Evolutionary conservation across 2,797 vertebrate genomes (phyloP), one percentile per base, ranked within the genome.

Genomic region (Spheniscus humboldti): DNA sequence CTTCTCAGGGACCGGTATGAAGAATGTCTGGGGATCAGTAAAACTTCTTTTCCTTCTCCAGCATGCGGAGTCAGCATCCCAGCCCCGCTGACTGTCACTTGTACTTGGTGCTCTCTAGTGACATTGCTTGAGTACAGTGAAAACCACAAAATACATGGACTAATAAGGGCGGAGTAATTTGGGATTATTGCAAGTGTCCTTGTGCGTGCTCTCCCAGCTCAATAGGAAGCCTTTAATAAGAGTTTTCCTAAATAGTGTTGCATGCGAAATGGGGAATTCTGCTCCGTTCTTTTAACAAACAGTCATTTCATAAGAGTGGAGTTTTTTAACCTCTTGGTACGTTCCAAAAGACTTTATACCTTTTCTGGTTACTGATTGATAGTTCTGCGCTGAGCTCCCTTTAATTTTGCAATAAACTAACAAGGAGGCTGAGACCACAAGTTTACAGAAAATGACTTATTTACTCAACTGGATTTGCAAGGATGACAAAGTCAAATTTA

Each of bases 371-470:
- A 97, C 97, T 98, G 97, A 98, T 97, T 98, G 97, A 98, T 97
- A 97, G 97, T 93, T 98, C 91, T 96, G 80, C 79, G 93, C 96
- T 95, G 64, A 95, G 52, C 94, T 97, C 91, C 96, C 97, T 98
- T 97, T 98, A 98, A 98, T 98, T 98, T 98, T 98, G 97, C 97
- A 98, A 98, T 98, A 98, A 98, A 92, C 97, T 98, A 97, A 97
- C 97, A 97, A 98, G 97, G 86, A 97, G 94, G 84, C 66, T 84
- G 72, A 97, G 96, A 97, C 98, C 98, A 96, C 97, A 98, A 95
- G 97, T 97, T 98, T 97, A 97, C 96, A 97, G 93, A 97, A 97
- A 97, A 96, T 94, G 88, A 92, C 97, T 98, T 98, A 98, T 97
- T 98, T 98, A 97, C 96, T 97, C 92, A 95, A 95, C 92, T 90